A percentile compares a stretch with the other conserved stretches of the same genome.
Evolutionary conservation across 2,797 vertebrate species (phyloP).

Genomic region (Megaceryle alcyon): DNA sequence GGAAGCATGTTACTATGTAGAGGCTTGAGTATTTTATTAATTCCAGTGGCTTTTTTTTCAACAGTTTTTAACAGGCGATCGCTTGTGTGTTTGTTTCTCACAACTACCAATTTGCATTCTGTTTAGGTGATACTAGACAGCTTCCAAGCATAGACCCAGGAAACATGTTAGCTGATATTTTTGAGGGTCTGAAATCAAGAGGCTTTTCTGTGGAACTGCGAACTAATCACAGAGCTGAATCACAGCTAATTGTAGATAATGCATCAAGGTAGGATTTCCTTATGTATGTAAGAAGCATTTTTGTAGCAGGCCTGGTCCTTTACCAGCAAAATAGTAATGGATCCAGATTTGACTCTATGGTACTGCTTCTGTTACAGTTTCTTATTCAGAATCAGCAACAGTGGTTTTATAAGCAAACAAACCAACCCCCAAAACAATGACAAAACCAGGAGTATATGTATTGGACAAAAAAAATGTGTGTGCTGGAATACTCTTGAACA

Average conservation of each 20-base stretch:
- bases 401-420: background rate
- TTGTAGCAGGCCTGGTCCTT: background rate
- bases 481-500: background rate
- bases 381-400: background rate
- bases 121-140: conserved; percentile 85
- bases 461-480: background rate
- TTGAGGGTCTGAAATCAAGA: conserved; percentile 74
- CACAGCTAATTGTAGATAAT: conserved; percentile 84
- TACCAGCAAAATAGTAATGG: background rate
- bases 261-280: conserved; percentile 79
- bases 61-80: background rate
- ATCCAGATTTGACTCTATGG: background rate
- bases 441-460: background rate
- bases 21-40: background rate
- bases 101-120: background rate
- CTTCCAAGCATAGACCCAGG: conserved; percentile 88
- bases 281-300: background rate
- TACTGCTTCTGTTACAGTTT: background rate
- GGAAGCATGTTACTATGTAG: background rate
- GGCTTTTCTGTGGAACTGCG: conserved; percentile 82
- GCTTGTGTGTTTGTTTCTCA: background rate
- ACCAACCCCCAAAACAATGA: background rate
- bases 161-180: conserved; percentile 83
- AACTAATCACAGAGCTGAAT: conserved; percentile 87
- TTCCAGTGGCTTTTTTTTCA: background rate